Evolutionary conservation across 2,113 vertebrate species (phyloP).

Genomic region (Megaleporinus macrocephalus): DNA sequence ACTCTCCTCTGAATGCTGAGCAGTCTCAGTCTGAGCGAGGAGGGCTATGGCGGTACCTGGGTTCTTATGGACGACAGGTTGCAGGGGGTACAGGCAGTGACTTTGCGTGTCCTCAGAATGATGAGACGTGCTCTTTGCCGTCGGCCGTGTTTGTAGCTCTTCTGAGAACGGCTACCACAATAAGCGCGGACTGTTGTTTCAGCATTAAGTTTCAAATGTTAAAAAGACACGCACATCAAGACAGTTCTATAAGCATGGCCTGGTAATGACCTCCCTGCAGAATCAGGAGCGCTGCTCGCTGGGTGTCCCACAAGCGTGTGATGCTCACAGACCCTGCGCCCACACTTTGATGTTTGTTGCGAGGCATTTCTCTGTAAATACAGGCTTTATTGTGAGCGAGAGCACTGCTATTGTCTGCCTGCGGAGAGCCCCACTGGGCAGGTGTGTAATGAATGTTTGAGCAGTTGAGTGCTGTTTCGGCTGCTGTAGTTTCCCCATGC

Average conservation of each 20-base stretch:
- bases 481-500: constrained; percentile 68
- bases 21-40: not conserved
- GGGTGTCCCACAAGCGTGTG: constrained; percentile 41
- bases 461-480: constrained; percentile 57
- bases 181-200: constrained; percentile 64
- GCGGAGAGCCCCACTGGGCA: constrained; percentile 62
- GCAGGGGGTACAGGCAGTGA: not conserved
- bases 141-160: not conserved
- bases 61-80: not conserved
- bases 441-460: constrained; percentile 75
- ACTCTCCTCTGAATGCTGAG: not conserved
- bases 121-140: not conserved
- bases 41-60: not conserved
- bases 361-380: constrained; percentile 71
- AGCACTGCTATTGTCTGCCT: constrained; percentile 65
- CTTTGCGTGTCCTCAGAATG: constrained; percentile 9
- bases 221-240: constrained; percentile 61
- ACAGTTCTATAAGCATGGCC: constrained; percentile 66
- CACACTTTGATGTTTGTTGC: constrained; percentile 72
- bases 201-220: constrained; percentile 63
- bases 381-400: constrained; percentile 68
- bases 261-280: constrained; percentile 79
- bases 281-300: constrained; percentile 61
- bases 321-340: constrained; percentile 49
- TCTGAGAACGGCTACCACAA: constrained; percentile 41